These are phyloP conservation scores for Papilio polytes DNA, from an alignment of 1,140 invertebrate genomes.

Conservation along the genomic window DNA sequence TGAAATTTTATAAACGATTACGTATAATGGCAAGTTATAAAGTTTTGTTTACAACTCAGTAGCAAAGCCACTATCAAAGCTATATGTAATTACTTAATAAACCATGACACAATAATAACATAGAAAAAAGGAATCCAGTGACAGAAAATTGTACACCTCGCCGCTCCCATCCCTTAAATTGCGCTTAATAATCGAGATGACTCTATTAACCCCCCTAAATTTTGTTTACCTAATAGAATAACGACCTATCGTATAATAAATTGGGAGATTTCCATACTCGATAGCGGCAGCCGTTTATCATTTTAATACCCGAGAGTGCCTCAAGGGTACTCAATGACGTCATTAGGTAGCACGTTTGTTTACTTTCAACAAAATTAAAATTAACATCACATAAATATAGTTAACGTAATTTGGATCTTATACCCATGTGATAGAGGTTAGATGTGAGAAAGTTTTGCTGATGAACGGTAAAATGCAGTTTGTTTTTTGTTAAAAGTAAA, in stretches of 20 bases:
- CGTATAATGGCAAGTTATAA: background rate
- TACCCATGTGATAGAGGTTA: slow-evolving; percentile 31
- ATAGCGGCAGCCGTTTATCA: slow-evolving; percentile 77
- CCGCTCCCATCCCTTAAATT: slow-evolving; percentile 49
- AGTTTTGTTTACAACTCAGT: background rate
- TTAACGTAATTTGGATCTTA: slow-evolving; percentile 29
- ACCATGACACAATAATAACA: slow-evolving; percentile 44
- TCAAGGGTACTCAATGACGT: slow-evolving; percentile 62
- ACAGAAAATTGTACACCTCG: slow-evolving; percentile 34
- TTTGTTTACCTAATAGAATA: slow-evolving; percentile 83
- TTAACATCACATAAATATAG: background rate
- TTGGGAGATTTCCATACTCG: slow-evolving; percentile 81
- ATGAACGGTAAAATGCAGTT: slow-evolving; percentile 16
- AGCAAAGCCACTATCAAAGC: background rate
- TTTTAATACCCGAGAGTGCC: slow-evolving; percentile 80
- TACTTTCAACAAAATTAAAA: slow-evolving; percentile 27
- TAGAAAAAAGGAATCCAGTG: slow-evolving; percentile 39
- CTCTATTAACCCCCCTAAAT: slow-evolving; percentile 77
- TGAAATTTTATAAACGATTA: background rate
- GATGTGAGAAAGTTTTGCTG: background rate
- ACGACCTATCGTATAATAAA: slow-evolving; percentile 81
- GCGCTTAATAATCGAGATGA: slow-evolving; percentile 71
- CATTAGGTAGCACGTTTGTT: slow-evolving; percentile 61
- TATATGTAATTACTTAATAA: slow-evolving; percentile 40
- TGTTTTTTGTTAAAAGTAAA: slow-evolving; percentile 51